phyloP scores from a whole-genome alignment of 2,113 vertebrate species.

The Ciconia stormi region DNA sequence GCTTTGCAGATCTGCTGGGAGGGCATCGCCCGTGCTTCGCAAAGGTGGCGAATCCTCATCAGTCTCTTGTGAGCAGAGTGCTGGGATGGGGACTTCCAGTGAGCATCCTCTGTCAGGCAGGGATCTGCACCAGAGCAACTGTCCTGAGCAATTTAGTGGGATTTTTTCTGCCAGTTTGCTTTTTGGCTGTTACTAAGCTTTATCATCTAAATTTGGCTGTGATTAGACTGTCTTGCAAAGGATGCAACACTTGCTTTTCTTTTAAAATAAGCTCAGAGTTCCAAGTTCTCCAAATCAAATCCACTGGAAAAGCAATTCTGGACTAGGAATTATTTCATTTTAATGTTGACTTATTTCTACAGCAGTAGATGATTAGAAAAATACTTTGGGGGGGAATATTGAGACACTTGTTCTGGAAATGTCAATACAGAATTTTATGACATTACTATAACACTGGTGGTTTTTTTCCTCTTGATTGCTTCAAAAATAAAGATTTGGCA shows the following conservation, averaged over 20 bases:
- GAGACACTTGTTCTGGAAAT: background rate
- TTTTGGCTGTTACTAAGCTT: background rate
- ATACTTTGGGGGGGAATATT: background rate
- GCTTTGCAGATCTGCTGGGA: background rate
- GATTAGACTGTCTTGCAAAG: background rate
- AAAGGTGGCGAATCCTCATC: background rate
- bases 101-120: background rate
- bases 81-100: background rate
- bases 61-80: background rate
- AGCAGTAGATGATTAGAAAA: background rate
- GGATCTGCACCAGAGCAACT: background rate
- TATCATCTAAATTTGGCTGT: background rate
- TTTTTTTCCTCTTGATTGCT: background rate
- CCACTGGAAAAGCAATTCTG: background rate
- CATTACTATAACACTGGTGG: background rate
- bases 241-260: background rate
- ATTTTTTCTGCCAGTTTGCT: background rate
- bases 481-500: background rate
- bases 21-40: rapidly evolving
- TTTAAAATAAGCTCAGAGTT: background rate
- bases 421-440: background rate
- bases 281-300: background rate
- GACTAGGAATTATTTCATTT: background rate
- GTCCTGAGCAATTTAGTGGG: background rate
- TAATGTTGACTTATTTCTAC: background rate